Base-by-base conservation (phyloP, 64 coral and sea anemone genomes). In the Catalaphyllia jardinei region DNA sequence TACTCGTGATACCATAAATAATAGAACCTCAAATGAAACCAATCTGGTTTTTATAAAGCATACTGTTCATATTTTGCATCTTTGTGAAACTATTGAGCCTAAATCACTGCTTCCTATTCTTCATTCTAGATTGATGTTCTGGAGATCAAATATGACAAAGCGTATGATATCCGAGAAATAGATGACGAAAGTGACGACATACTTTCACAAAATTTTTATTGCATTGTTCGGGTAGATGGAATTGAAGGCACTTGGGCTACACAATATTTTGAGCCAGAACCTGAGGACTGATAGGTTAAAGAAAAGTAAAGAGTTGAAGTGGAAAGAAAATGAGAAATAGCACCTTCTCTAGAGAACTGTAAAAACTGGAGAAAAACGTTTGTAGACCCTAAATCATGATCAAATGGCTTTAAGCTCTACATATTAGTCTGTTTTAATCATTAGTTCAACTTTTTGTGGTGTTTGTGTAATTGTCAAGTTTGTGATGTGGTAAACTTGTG, bases 141-240 rank as follows among this genome's bases (percentile, higher is more conserved):
- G 39, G 94, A 96, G 86, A 82, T 92, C 65, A 93, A 96, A 92
- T 96, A 96, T 61, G 91, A 96, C 82, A 96, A 96, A 81, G 91
- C 94, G 24, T 96, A 96, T 39, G 88, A 86, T 73, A 75, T 93
- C 54, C 59, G 94, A 72, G 87, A 93, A 93, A 76, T 59, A 49
- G 72, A 76, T 75, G 82, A 95, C 64, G 73, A 86, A 4, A 83
- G 54, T 74, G 89, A 82, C 18, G 88, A 93, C 62, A 93, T 42
- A 52, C 77, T 96, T 60, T 92, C 94, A 31, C 72, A 64, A 74
- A 73, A 93, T 74, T 90, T 93, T 76, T 91, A 96, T 73, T 90
- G 88, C 80, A 61, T 96, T 39, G 91, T 96, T n/a, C 88, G 92
- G 77, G 94, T 96, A 1, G 94, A 93, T 2, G 94, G 91, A 42